Percentiles rank a stretch among this genome's conserved stretches.
Evolutionary conservation across 1,140 invertebrate species (phyloP).

Genomic region (Papilio polytes): DNA sequence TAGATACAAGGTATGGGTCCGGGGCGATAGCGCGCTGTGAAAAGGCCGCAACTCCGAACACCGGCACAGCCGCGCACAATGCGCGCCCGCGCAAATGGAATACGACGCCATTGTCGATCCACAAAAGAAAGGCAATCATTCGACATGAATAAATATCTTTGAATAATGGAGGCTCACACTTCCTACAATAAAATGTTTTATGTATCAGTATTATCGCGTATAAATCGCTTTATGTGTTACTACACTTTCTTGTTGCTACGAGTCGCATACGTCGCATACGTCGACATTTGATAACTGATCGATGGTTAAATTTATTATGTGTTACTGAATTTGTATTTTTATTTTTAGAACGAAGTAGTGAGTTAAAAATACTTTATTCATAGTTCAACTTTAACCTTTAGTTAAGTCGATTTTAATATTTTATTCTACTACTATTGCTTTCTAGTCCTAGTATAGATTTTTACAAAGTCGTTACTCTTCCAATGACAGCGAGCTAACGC

Average conservation of each 20-base stretch:
- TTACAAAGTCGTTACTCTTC: background rate
- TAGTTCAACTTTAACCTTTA: too few relatives aligned
- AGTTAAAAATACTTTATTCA: too few relatives aligned
- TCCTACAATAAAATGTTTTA: conserved; percentile 81
- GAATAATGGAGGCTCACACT: conserved; percentile 73
- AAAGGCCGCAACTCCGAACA: conserved; percentile 58
- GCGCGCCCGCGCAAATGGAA: conserved; percentile 74
- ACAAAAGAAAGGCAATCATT: conserved; percentile 83
- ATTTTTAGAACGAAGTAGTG: background rate
- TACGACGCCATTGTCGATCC: conserved; percentile 76
- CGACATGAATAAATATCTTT: conserved; percentile 83
- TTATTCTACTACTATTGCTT: background rate
- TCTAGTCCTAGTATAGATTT: background rate
- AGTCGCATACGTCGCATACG: conserved; percentile 31
- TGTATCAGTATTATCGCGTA: conserved; percentile 74
- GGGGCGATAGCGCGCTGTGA: conserved; percentile 48
- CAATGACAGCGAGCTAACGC: background rate
- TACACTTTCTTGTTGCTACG: conserved; percentile 54
- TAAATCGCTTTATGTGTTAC: conserved; percentile 66
- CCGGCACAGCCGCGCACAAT: conserved; percentile 72
- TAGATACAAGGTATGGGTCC: conserved; percentile 32
- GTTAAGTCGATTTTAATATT: too few relatives aligned
- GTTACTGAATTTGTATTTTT: background rate
- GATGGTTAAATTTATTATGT: conserved; percentile 8
- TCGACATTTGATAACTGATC: conserved; percentile 33